Conservation (phyloP, 2,888 invertebrate species). For the Meliscaeva auricollis region DNA sequence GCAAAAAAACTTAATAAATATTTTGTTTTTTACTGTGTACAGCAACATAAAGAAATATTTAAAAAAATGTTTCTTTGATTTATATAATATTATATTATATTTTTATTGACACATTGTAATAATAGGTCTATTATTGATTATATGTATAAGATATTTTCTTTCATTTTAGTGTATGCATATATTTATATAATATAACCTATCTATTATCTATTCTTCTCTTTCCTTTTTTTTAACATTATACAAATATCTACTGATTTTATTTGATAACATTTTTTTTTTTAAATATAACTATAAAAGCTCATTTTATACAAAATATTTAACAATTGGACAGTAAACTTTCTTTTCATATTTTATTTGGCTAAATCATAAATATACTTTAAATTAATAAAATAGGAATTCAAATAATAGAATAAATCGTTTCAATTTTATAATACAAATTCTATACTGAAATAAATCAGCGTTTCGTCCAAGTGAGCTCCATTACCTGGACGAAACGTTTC, state of each 20-base stretch:
- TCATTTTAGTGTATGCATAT: conserved; percentile 55
- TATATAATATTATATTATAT: conserved; percentile 10
- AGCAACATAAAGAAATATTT: conserved; percentile 45
- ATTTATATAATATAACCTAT: conserved; percentile 67
- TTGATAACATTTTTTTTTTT: conserved; percentile 34
- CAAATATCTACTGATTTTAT: conserved; percentile 26
- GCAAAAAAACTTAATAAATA: conserved; percentile 26
- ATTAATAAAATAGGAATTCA: conserved; percentile 4
- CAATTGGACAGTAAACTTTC: conserved; percentile 61
- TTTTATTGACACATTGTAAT: conserved; percentile 8
- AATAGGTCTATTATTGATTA: neutral
- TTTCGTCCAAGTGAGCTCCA: too few relatives aligned
- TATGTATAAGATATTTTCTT: conserved; percentile 10
- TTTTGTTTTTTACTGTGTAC: conserved; percentile 16
- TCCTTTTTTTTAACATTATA: conserved; percentile 19
- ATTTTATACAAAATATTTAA: conserved; percentile 61
- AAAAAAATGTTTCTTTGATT: neutral
- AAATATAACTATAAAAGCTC: conserved; percentile 69
- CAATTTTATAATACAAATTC: too few relatives aligned
- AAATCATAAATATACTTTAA: conserved; percentile 10
- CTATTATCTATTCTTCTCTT: conserved; percentile 49
- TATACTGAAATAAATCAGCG: too few relatives aligned
- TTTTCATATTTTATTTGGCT: neutral
- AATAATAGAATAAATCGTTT: conserved; percentile 15
- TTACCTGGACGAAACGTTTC: too few relatives aligned